Percentiles rank a stretch among this genome's conserved stretches.
phyloP scores from a whole-genome alignment of 2,888 invertebrate species.

The Ochropacha duplaris region DNA sequence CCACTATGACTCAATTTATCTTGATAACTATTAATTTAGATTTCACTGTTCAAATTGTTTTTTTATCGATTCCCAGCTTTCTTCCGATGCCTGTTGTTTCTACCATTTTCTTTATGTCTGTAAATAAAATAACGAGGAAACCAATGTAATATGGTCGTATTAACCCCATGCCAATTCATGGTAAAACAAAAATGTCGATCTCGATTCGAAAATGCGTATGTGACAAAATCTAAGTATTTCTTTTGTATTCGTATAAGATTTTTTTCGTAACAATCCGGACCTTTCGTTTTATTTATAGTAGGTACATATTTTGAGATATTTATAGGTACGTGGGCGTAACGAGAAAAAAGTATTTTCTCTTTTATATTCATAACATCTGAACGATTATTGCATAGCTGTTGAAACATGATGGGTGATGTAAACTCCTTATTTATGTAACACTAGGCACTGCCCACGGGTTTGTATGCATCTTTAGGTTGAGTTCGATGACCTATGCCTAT shows the following conservation, averaged over 20 bases:
- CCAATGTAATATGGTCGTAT: no score
- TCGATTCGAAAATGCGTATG: no score
- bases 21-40: slow-evolving; percentile 33
- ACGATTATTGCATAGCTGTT: not conserved
- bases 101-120: not conserved
- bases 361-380: not conserved
- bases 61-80: slow-evolving; percentile 35
- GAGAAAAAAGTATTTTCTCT: slow-evolving; percentile 2
- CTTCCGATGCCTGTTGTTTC: slow-evolving; percentile 31
- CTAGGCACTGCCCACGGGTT: not conserved
- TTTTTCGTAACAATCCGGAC: not conserved
- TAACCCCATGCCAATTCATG: no score
- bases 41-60: slow-evolving; percentile 43
- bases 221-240: no score
- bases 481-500: not conserved
- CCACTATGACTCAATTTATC: slow-evolving; percentile 5
- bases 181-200: no score
- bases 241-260: no score
- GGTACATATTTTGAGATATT: not conserved
- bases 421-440: not conserved
- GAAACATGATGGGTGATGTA: not conserved
- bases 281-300: not conserved
- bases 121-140: no score
- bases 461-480: not conserved
- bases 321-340: not conserved